Conservation (phyloP, 2,888 invertebrate species). For the Amiota minor region DNA sequence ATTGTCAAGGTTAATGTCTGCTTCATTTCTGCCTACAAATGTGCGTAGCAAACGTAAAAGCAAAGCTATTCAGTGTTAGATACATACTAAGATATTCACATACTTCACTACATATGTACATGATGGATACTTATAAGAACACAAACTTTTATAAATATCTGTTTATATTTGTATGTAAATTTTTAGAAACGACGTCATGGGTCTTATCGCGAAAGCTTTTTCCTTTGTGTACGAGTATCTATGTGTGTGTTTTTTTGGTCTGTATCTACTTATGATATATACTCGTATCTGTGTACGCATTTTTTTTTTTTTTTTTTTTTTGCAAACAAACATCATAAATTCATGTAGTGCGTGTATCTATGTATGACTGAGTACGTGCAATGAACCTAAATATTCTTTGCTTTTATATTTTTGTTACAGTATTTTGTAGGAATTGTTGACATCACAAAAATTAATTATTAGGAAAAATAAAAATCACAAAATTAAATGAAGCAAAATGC, state of each 20-base stretch:
- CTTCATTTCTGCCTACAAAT: constrained; percentile 18
- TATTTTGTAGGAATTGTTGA: too few relatives aligned
- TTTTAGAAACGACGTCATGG: background rate
- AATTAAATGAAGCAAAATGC: background rate
- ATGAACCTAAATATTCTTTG: too few relatives aligned
- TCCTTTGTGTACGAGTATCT: background rate
- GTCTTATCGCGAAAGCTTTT: background rate
- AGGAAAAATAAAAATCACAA: background rate
- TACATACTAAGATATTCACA: background rate
- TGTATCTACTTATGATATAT: too few relatives aligned
- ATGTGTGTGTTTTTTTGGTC: too few relatives aligned
- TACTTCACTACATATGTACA: background rate
- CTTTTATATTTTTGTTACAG: too few relatives aligned
- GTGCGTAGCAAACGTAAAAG: constrained; percentile 37
- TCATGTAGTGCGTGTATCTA: too few relatives aligned
- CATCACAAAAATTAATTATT: constrained; percentile 1
- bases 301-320: too few relatives aligned
- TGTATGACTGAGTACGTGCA: too few relatives aligned
- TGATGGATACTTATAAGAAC: background rate
- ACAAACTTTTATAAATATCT: background rate
- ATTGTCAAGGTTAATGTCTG: constrained; percentile 29
- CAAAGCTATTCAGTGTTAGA: too few relatives aligned
- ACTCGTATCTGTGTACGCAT: too few relatives aligned
- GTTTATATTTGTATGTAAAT: background rate
- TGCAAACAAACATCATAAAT: too few relatives aligned